Base-by-base conservation (phyloP, 1,140 invertebrate genomes). In the Drosophila kurseongensis region DNA sequence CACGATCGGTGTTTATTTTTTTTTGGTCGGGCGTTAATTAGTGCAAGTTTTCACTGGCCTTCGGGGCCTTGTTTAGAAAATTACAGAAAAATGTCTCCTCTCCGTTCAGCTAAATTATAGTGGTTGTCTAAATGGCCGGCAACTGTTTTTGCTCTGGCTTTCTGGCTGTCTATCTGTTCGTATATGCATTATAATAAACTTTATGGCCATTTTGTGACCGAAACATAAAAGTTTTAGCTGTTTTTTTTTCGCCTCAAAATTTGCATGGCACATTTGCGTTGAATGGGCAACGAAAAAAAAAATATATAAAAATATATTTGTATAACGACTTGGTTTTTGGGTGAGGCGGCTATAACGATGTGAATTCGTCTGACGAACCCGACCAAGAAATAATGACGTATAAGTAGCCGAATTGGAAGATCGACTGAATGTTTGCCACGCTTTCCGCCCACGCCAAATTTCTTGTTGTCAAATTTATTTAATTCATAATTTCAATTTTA, bases 161-260 rank as follows among this genome's bases (percentile, higher is more conserved):
- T 29, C 50, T 23, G 32, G 23, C 35, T 14, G 35, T 18, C 51
- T 38, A 32, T 74, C 50, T 36, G 14, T 14, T 12, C 60, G 56
- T 62, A 69, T 71, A 59, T 76, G 61, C 32, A 75, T 71, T 84
- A 80, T 78, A 71, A 85, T 88, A 82, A 88, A 88, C 82, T 85
- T 85, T 85, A 85, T 85, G 83, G 69, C 51, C 78, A 78, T 85
- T 85, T 85, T 82, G 83, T 52, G 81, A 75, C 82, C 74, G 50
- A 77, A 78, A 86, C 80, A 58, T 77, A 65, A 65, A 67, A 75
- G 54, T 51, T 75, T 27, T 60, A 12, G 23, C 23, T 23, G 23
- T 2, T 23, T 23, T 23, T 38, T 73, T 56, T 63, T 72, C 23
- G 66, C 54, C 52, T 54, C 29, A 45, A 75, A 75, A 75, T 72